phyloP scores from a whole-genome alignment of 2,888 invertebrate genomes.

The Thymelicus acteon region DNA sequence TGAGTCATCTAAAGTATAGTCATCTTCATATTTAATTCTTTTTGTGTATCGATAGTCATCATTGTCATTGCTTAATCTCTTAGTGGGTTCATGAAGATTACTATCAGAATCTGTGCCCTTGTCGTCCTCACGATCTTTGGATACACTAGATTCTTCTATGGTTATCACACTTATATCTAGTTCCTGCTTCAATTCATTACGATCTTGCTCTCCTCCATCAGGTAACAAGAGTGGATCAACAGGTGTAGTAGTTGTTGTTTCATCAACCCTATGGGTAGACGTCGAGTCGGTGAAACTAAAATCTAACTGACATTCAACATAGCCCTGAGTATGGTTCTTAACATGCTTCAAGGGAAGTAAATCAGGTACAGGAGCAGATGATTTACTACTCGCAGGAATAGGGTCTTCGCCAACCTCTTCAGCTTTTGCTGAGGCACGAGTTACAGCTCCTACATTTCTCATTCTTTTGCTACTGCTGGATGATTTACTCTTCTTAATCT shows the following conservation, averaged over 20 bases:
- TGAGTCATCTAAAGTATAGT: conserved; percentile 58
- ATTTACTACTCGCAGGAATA: conserved; percentile 56
- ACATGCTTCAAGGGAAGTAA: conserved; percentile 73
- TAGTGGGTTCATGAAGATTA: conserved; percentile 62
- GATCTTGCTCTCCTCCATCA: conserved; percentile 68
- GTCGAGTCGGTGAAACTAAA: conserved; percentile 77
- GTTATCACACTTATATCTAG: conserved; percentile 71
- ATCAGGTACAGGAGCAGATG: conserved; percentile 74
- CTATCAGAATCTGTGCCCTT: conserved; percentile 60
- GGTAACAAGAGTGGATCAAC: conserved; percentile 77
- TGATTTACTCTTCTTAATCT: conserved; percentile 80
- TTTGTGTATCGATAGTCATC: conserved; percentile 64
- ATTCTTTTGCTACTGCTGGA: conserved; percentile 77
- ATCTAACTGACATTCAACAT: conserved; percentile 76
- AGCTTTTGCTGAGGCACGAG: conserved; percentile 84
- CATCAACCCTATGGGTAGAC: conserved; percentile 70
- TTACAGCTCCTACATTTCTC: conserved; percentile 88
- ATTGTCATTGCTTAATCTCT: conserved; percentile 69
- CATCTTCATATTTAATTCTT: conserved; percentile 71
- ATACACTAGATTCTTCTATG: conserved; percentile 67
- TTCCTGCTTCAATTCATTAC: conserved; percentile 69
- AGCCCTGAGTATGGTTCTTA: conserved; percentile 66
- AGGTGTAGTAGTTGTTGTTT: conserved; percentile 69
- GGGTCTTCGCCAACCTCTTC: conserved; percentile 69
- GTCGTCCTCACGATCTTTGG: conserved; percentile 68